Conservation (phyloP, 2,113 vertebrate species). For the Lagopus muta region DNA sequence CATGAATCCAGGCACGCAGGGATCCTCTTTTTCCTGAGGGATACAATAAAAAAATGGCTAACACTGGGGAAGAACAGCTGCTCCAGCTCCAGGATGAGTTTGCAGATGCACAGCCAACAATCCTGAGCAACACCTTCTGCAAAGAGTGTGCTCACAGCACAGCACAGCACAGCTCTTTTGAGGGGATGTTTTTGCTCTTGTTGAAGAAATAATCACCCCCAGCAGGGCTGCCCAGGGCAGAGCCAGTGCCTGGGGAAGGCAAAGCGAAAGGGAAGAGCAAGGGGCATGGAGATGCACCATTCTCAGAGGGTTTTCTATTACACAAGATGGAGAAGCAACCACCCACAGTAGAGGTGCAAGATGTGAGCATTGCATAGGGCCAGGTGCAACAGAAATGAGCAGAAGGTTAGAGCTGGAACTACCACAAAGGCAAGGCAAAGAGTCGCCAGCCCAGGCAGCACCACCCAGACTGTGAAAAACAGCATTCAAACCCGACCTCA, state of each 20-base stretch:
- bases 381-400: background rate
- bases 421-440: background rate
- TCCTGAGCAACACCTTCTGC: background rate
- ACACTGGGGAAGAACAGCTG: accelerated
- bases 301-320: background rate
- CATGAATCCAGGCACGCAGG: background rate
- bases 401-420: background rate
- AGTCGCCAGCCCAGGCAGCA: background rate
- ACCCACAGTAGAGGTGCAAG: accelerated
- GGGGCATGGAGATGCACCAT: accelerated
- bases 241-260: background rate
- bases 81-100: background rate
- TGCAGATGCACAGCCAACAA: background rate
- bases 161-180: background rate
- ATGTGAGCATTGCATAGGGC: background rate
- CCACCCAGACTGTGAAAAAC: background rate
- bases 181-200: background rate
- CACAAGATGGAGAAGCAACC: background rate
- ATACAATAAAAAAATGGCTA: too few species aligned
- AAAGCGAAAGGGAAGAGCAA: background rate
- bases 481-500: accelerated
- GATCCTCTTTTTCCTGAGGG: background rate
- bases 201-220: background rate
- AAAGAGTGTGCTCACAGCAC: too few species aligned
- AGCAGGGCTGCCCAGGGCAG: background rate